Evolutionary conservation across 2,113 vertebrate species (phyloP).

Genomic region (Empidonax alnorum): DNA sequence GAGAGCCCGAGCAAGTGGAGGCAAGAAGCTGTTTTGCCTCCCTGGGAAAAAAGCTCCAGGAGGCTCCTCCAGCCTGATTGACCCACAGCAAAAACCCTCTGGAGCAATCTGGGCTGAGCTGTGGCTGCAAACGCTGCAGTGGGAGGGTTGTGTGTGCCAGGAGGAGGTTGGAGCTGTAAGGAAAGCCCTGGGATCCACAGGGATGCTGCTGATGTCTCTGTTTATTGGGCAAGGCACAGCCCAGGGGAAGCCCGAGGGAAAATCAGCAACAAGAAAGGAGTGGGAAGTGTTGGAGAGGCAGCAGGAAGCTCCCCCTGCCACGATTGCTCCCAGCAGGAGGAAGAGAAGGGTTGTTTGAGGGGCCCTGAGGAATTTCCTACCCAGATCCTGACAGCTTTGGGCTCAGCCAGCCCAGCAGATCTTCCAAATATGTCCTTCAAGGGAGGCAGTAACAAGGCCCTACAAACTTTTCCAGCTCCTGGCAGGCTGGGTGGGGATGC

Average conservation of each 20-base stretch:
- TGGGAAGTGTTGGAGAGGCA: background rate
- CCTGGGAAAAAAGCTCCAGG: background rate
- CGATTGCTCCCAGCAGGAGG: background rate
- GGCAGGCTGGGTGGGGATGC: background rate
- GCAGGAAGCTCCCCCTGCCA: background rate
- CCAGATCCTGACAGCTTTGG: background rate
- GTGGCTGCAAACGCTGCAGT: fast-evolving
- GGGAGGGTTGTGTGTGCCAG: background rate
- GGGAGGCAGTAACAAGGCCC: background rate
- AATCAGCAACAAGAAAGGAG: background rate
- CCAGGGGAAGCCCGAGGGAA: background rate
- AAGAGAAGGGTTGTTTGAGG: background rate
- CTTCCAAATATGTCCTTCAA: background rate
- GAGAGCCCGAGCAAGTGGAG: background rate
- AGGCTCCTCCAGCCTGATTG: background rate
- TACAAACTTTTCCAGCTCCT: background rate
- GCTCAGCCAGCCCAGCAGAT: background rate
- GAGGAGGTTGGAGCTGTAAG: background rate
- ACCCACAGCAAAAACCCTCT: background rate
- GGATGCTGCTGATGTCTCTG: background rate
- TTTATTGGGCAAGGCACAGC: background rate
- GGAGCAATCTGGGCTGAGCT: background rate
- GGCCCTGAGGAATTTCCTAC: background rate
- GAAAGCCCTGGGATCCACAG: background rate
- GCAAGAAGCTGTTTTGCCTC: background rate